A percentile compares a stretch with the other conserved stretches of the same genome.
These are phyloP conservation scores for Scaptodrosophila latifasciaeformis DNA, from an alignment of 2,888 invertebrate genomes.

Conservation along the genomic window DNA sequence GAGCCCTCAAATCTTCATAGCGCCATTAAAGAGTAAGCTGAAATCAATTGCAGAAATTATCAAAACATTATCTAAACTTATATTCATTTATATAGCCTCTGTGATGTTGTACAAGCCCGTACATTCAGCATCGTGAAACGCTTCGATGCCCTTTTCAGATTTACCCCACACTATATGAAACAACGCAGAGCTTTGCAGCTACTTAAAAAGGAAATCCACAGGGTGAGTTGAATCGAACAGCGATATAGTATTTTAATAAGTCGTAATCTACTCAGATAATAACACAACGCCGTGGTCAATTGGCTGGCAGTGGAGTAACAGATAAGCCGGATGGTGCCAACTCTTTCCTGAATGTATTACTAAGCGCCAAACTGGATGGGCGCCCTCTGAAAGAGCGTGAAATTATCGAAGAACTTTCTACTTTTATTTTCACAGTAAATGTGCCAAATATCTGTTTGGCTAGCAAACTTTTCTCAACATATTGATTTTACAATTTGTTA, in stretches of 20 bases:
- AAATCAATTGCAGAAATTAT: background rate
- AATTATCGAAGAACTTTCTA: conserved; percentile 68
- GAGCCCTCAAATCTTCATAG: conserved; percentile 56
- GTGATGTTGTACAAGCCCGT: conserved; percentile 60
- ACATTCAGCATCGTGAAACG: conserved; percentile 65
- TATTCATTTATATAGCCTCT: conserved; percentile 41
- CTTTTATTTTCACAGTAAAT: conserved; percentile 68
- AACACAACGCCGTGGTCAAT: conserved; percentile 35
- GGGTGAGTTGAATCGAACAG: conserved; percentile 30
- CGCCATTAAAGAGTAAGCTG: conserved; percentile 59
- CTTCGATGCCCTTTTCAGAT: conserved; percentile 60
- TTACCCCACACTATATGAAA: conserved; percentile 57
- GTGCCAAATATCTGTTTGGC: too few species aligned
- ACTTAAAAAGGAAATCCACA: conserved; percentile 43
- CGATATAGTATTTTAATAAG: background rate
- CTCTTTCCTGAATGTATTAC: conserved; percentile 64
- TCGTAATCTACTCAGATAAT: conserved; percentile 42
- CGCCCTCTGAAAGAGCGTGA: conserved; percentile 52
- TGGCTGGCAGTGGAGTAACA: conserved; percentile 17
- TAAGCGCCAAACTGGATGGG: conserved; percentile 59
- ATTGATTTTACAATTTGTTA: too few species aligned
- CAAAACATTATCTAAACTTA: background rate
- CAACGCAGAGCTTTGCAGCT: conserved; percentile 71
- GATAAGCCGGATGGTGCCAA: conserved; percentile 23
- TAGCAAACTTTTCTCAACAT: too few species aligned